Evolutionary conservation across 2,113 vertebrate species (phyloP).

Genomic region (Xiphophorus couchianus): DNA sequence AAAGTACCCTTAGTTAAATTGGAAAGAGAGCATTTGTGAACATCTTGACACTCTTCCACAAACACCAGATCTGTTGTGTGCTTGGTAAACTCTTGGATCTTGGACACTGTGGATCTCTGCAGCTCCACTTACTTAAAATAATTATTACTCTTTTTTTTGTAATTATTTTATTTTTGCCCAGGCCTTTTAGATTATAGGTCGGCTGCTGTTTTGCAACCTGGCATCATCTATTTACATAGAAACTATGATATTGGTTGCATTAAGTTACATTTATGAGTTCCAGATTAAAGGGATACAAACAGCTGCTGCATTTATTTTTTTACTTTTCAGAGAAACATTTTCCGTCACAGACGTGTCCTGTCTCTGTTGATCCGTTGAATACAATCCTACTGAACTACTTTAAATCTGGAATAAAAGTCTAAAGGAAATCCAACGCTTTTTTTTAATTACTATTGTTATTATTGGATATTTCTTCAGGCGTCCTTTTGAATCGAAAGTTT

Average conservation of each 20-base stretch:
- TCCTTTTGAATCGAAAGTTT: neutral
- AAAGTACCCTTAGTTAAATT: neutral
- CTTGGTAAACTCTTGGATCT: too few relatives aligned
- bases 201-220: too few relatives aligned
- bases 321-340: neutral
- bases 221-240: too few relatives aligned
- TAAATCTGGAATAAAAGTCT: neutral
- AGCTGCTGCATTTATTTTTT: too few relatives aligned
- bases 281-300: neutral
- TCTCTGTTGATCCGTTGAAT: neutral
- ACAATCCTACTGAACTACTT: neutral
- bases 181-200: too few relatives aligned
- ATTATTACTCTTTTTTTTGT: too few relatives aligned
- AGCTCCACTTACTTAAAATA: neutral
- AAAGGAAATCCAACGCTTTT: neutral
- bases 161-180: too few relatives aligned
- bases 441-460: neutral
- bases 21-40: too few relatives aligned
- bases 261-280: neutral
- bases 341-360: neutral
- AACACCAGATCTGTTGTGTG: neutral
- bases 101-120: neutral
- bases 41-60: neutral
- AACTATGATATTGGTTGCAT: neutral
- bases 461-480: neutral